Evolutionary conservation across 2,113 vertebrate genomes (phyloP).

Genomic region (Copsychus sechellarum): DNA sequence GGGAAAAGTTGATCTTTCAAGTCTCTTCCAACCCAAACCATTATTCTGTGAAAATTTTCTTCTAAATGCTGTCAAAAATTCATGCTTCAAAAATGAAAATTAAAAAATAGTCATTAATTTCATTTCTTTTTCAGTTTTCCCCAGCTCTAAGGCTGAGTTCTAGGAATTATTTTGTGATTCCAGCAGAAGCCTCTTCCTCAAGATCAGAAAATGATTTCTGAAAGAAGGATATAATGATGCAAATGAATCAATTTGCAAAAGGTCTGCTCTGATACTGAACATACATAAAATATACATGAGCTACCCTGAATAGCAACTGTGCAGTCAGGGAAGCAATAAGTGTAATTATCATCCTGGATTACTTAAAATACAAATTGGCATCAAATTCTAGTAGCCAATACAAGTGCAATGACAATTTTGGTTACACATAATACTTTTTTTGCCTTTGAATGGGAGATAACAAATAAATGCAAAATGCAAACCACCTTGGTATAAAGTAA

Average conservation of each 20-base stretch:
- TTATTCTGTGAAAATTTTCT: not conserved
- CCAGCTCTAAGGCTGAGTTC: not conserved
- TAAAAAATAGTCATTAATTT: not conserved
- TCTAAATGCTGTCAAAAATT: not conserved
- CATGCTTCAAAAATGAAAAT: not conserved
- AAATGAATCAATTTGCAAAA: conserved; percentile 52
- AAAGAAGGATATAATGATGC: not conserved
- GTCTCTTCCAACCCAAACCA: not conserved
- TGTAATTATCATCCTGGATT: not conserved
- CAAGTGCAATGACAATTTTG: not conserved
- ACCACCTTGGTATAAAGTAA: not conserved
- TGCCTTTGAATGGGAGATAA: not conserved
- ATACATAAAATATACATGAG: not conserved
- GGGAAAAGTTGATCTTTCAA: not conserved
- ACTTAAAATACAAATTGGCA: conserved; percentile 17
- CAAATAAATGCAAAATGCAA: not conserved
- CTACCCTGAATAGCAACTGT: not conserved
- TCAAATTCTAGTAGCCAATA: not conserved
- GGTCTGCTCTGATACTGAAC: not conserved
- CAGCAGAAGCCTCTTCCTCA: not conserved
- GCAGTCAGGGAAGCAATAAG: not conserved
- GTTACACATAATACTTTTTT: not conserved
- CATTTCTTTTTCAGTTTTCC: not conserved
- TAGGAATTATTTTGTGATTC: not conserved
- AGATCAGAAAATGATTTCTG: not conserved